A percentile compares a stretch with the other conserved stretches of the same genome.
Conservation (phyloP, 2,888 invertebrate genomes). For the Apantesis nais region DNA sequence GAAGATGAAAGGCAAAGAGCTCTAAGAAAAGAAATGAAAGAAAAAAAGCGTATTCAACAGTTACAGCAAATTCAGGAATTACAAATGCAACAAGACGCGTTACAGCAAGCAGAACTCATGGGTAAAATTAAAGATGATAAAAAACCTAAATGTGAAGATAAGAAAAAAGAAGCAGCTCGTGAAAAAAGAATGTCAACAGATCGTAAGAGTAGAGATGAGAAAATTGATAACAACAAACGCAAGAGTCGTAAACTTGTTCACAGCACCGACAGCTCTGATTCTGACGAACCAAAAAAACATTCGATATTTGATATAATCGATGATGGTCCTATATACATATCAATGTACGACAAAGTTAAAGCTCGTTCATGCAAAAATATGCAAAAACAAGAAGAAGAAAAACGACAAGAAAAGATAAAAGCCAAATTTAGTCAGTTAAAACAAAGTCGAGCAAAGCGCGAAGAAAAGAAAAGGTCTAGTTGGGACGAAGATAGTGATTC, state of each 20-base stretch:
- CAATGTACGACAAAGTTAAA: constrained; percentile 99
- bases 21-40: constrained; percentile 84
- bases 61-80: constrained; percentile 80
- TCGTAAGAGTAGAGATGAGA: constrained; percentile 82
- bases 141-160: constrained; percentile 73
- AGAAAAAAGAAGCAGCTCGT: constrained; percentile 76
- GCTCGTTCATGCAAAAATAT: constrained; percentile 97
- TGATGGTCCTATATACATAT: constrained; percentile 95
- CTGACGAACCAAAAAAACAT: constrained; percentile 94
- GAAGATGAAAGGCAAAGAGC: constrained; percentile 86
- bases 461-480: constrained; percentile 95
- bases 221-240: constrained; percentile 67
- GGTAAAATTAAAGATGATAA: constrained; percentile 77
- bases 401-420: constrained; percentile 93
- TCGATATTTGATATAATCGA: constrained; percentile 96
- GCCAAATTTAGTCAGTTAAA: constrained; percentile 95
- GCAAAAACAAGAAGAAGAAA: constrained; percentile 96
- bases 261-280: constrained; percentile 89
- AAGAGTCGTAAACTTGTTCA: constrained; percentile 80
- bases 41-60: constrained; percentile 83
- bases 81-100: constrained; percentile 79
- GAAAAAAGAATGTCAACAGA: constrained; percentile 83
- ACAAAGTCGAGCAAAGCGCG: constrained; percentile 93
- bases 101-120: constrained; percentile 72
- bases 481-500: constrained; percentile 95